phyloP scores from a whole-genome alignment of 2,888 invertebrate genomes.

The Phortica okadai region DNA sequence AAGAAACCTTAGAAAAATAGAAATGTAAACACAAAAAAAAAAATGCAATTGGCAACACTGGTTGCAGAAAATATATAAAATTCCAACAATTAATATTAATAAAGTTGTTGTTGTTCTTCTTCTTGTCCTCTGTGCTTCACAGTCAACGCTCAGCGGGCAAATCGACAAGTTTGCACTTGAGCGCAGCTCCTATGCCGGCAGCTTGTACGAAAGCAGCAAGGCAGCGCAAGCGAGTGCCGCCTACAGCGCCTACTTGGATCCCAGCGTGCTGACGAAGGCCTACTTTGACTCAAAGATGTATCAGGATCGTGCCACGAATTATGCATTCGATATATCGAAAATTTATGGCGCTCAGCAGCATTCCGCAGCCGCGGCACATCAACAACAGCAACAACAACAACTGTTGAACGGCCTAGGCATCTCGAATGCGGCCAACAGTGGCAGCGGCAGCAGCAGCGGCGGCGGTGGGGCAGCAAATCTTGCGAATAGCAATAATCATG shows the following conservation, averaged over 20 bases:
- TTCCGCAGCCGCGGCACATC: slow-evolving; percentile 69
- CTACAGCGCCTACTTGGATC: slow-evolving; percentile 76
- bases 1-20: too few species aligned
- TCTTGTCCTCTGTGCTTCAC: slow-evolving; percentile 33
- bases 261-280: slow-evolving; percentile 76
- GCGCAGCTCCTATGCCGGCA: slow-evolving; percentile 71
- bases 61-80: not conserved
- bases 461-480: slow-evolving; percentile 63
- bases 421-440: slow-evolving; percentile 52
- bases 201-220: slow-evolving; percentile 57
- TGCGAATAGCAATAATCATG: slow-evolving; percentile 56
- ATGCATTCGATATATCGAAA: slow-evolving; percentile 77
- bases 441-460: slow-evolving; percentile 57
- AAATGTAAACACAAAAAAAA: too few species aligned
- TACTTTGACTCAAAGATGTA: slow-evolving; percentile 77
- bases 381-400: slow-evolving; percentile 72
- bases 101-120: not conserved
- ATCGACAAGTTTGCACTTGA: slow-evolving; percentile 77
- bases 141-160: slow-evolving; percentile 73
- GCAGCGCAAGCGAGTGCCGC: slow-evolving; percentile 76
- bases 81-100: not conserved
- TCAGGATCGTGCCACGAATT: slow-evolving; percentile 76
- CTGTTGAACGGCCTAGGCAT: slow-evolving; percentile 67
- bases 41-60: too few species aligned
- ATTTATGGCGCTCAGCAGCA: slow-evolving; percentile 76